phyloP scores from a whole-genome alignment of 2,797 vertebrate species.

The Melanotaenia pygmaea region DNA sequence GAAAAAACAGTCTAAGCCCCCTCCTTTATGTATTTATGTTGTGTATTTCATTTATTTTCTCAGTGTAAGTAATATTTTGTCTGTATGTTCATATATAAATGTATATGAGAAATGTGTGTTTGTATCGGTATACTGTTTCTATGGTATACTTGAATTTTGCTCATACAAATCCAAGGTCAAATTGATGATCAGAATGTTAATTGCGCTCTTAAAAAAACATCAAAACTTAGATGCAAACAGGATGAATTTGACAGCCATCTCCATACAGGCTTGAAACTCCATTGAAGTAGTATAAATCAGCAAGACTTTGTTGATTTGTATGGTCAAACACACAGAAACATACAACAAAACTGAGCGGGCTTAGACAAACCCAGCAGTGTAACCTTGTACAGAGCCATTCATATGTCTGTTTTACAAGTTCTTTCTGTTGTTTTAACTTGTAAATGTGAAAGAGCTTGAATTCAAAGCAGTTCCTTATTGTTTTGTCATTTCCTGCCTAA shows the following conservation, averaged over 20 bases:
- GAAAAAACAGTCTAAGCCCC: slow-evolving; percentile 71
- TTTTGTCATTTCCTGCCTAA: slow-evolving; percentile 31
- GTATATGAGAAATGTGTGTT: slow-evolving; percentile 84
- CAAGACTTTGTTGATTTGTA: slow-evolving; percentile 79
- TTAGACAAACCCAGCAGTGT: slow-evolving; percentile 65
- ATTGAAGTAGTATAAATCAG: background rate
- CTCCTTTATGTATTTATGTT: slow-evolving; percentile 52
- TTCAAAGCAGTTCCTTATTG: slow-evolving; percentile 35
- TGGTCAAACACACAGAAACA: slow-evolving; percentile 81
- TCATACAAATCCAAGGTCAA: slow-evolving; percentile 78
- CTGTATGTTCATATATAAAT: slow-evolving; percentile 84
- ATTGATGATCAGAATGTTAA: background rate
- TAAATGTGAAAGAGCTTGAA: slow-evolving; percentile 36
- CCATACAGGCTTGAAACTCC: background rate
- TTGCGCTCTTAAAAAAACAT: background rate
- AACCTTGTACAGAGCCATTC: slow-evolving; percentile 44
- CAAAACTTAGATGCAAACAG: background rate
- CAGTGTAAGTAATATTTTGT: slow-evolving; percentile 79
- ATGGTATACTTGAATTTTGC: slow-evolving; percentile 67
- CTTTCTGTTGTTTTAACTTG: slow-evolving; percentile 51
- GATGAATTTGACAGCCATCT: background rate
- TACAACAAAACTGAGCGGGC: slow-evolving; percentile 79
- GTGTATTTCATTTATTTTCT: slow-evolving; percentile 48
- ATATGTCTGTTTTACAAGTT: slow-evolving; percentile 42
- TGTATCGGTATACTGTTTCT: slow-evolving; percentile 68